phyloP scores from a whole-genome alignment of 2,888 invertebrate species.

The Cyaniris semiargus region DNA sequence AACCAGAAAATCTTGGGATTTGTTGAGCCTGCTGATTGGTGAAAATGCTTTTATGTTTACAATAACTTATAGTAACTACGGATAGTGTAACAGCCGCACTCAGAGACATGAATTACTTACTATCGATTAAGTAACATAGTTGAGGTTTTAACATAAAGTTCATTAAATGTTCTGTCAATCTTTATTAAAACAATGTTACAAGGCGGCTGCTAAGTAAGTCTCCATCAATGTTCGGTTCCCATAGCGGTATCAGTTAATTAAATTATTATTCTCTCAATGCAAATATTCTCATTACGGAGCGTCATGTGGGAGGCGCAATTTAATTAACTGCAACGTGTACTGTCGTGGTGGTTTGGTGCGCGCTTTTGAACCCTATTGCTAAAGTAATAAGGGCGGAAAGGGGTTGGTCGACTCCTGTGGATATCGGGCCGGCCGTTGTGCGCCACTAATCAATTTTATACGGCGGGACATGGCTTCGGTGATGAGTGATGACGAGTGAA shows the following conservation, averaged over 20 bases:
- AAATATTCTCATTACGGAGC: slow-evolving; percentile 22
- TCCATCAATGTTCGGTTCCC: not conserved
- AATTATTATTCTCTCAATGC: slow-evolving; percentile 6
- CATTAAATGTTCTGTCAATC: not conserved
- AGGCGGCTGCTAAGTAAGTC: not conserved
- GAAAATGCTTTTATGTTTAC: too few relatives aligned
- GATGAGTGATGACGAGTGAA: not conserved
- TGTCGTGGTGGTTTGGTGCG: not conserved
- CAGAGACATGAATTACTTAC: too few relatives aligned
- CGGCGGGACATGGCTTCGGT: slow-evolving; percentile 9
- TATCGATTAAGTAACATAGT: too few relatives aligned
- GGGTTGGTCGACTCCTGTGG: not conserved
- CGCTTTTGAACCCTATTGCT: not conserved
- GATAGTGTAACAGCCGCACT: too few relatives aligned
- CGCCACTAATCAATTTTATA: slow-evolving; percentile 24
- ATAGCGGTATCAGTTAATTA: not conserved
- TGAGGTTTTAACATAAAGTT: not conserved
- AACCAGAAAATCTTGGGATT: not conserved
- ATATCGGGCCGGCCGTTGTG: not conserved
- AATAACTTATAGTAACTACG: too few relatives aligned
- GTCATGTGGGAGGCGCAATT: slow-evolving; percentile 13
- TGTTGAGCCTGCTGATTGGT: not conserved
- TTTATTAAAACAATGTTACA: not conserved
- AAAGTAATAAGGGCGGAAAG: not conserved
- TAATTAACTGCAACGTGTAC: slow-evolving; percentile 20